Base-by-base conservation (phyloP, 2,797 vertebrate species). In the Novumbra hubbsi region DNA sequence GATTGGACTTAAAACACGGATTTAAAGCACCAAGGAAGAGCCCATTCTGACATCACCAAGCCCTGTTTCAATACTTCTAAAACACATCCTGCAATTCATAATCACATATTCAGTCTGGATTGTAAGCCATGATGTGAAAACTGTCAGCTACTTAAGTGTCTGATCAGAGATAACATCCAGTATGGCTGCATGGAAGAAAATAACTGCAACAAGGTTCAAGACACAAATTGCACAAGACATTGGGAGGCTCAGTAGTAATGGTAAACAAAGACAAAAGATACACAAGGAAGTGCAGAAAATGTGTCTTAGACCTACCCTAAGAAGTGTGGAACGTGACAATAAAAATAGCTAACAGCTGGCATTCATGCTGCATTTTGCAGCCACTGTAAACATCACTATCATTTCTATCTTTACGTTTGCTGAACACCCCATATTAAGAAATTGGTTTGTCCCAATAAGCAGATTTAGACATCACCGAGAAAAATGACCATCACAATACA, bases 1-100 rank as follows among this genome's bases (percentile, higher is more conserved):
- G 48, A 68, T 30, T 74, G 41, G 9, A 8, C 41, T 41, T n/a
- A 17, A 3, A 30, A 32, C 81, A 45, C 24, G 49, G 0, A 24
- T 60, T 81, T 68, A 81, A 80, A 88, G 86, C 83, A 88, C 84
- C 78, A 63, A 17, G 63, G 70, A 17, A 70, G 24, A 38, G 16
- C 48, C 76, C 73, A 55, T 34, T 67, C 68, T 48, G 76, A 77
- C 70, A 77, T 21, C 38, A 73, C 62, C 21, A 34, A 65, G 24
- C 24, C 55, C 34, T 52, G 50, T 75, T 69, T 4, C 69, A 45
- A 81, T 19, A 14, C 52, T 52, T 70, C 16, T 24, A 2, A 71
- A 76, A 74, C 16, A 15, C 52, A 82, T 75, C 72, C 72, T 71
- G 21, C 57, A 15, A 21, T 70, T 16, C 9, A 28, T 16, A 28